These are phyloP conservation scores for Meles meles DNA, from an alignment of 2,113 vertebrate genomes.

Conservation along the genomic window DNA sequence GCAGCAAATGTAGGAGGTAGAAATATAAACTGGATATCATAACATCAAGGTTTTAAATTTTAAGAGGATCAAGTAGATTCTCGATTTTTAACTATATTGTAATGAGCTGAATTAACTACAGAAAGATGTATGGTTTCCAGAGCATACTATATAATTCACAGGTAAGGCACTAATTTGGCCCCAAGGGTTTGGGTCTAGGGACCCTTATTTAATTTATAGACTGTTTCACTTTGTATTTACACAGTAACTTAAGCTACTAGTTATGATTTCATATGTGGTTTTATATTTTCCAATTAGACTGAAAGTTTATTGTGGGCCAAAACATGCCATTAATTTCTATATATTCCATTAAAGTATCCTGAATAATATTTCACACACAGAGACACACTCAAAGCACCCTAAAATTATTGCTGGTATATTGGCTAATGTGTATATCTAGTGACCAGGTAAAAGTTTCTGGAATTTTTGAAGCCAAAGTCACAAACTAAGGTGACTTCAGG, in stretches of 20 bases:
- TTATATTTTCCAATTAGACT: not conserved
- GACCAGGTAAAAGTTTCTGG: not conserved
- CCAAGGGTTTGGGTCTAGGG: not conserved
- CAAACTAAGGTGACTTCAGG: not conserved
- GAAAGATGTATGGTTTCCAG: not conserved
- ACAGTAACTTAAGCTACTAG: not conserved
- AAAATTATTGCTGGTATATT: not conserved
- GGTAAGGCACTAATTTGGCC: not conserved
- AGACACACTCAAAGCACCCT: not conserved
- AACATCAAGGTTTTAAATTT: slow-evolving; percentile 40
- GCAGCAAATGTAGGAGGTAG: not conserved
- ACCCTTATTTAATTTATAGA: not conserved
- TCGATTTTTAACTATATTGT: slow-evolving; percentile 30
- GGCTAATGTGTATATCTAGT: not conserved
- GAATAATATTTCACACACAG: not conserved
- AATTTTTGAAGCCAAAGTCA: not conserved
- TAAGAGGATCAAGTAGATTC: not conserved
- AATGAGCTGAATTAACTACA: not conserved
- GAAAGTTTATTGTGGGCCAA: not conserved
- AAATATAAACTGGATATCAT: not conserved
- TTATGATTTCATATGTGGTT: not conserved
- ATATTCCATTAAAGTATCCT: not conserved
- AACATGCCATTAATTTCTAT: not conserved
- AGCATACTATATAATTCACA: not conserved
- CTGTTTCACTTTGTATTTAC: not conserved